Evolutionary conservation across 2,888 invertebrate species (phyloP), one percentile per base, ranked within the genome.

Genomic region (Gisinianus flammeolus): DNA sequence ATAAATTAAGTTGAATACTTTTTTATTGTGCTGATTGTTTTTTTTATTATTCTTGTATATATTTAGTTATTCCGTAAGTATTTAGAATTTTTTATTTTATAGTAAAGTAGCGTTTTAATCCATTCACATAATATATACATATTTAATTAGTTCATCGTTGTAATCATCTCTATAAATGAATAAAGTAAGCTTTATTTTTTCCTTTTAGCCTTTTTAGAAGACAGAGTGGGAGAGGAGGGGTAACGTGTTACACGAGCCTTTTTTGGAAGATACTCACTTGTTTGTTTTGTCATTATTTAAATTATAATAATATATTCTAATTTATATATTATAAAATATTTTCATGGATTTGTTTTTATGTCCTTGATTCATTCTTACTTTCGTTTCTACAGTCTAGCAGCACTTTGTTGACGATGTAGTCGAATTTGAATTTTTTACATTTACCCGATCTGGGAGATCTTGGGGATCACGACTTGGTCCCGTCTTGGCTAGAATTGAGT

Each of bases 401-500:
- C 77, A 77, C 30, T 77, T 71, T 19, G 44, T 70, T 24, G 71
- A 24, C 24, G 31, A 56, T 44, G 22, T 54, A 22, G 76, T 26
- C 3, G 71, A 52, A 26, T 71, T 26, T 26, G 35, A 52, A 22
- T 52, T 26, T 69, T 81, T 79, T 26, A 72, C 66, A 31, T 79
- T 72, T 64, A 81, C 76, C 66, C 81, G 76, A 73, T 77, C 80
- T 44, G 78, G 80, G n/a, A 82, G 78, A 56, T 82, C 82, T 22
- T 77, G 76, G 35, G 74, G 79, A n/a, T 94, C 94, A 80, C 92
- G 91, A 22, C 92, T 92, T 54, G 77, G 64, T 78, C 94, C 91
- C 81, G 94, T 93, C 90, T 97, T 97, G 88, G 96, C 95, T 86
- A 97, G 90, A 88, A 98, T 96, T 86, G 96, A 95, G 90, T 96